phyloP scores from a whole-genome alignment of 2,797 vertebrate genomes.

The Pteronotus mesoamericanus region DNA sequence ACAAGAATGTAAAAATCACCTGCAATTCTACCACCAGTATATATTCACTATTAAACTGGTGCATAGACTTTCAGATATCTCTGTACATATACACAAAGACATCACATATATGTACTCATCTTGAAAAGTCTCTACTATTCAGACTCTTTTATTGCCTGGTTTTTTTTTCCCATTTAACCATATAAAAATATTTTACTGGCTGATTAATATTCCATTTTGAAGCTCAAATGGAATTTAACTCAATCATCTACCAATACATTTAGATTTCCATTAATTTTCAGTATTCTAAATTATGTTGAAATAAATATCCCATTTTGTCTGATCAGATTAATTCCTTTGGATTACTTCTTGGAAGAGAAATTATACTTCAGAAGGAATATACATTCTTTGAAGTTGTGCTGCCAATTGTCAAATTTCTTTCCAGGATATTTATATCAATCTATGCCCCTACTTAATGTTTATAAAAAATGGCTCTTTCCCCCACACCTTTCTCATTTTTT shows the following conservation, averaged over 20 bases:
- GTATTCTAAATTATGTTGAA: not conserved
- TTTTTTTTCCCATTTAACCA: not conserved
- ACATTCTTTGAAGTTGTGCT: not conserved
- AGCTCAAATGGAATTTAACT: not conserved
- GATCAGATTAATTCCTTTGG: not conserved
- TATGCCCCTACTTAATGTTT: not conserved
- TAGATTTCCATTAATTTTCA: not conserved
- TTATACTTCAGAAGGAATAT: not conserved
- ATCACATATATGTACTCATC: not conserved
- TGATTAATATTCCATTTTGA: not conserved
- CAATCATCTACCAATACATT: not conserved
- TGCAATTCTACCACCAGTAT: not conserved
- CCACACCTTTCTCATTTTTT: not conserved
- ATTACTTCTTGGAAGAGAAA: not conserved
- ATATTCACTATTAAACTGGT: not conserved
- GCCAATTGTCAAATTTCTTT: not conserved
- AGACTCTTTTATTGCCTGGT: not conserved
- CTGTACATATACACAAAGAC: not conserved
- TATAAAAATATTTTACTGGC: not conserved
- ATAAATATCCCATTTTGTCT: not conserved
- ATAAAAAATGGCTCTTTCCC: not conserved
- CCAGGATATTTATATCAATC: not conserved
- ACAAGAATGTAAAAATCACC: not conserved
- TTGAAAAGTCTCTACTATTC: not conserved
- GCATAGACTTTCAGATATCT: not conserved